These are phyloP conservation scores for Cantharis flavilabris DNA, from an alignment of 2,888 invertebrate genomes.

Conservation along the genomic window DNA sequence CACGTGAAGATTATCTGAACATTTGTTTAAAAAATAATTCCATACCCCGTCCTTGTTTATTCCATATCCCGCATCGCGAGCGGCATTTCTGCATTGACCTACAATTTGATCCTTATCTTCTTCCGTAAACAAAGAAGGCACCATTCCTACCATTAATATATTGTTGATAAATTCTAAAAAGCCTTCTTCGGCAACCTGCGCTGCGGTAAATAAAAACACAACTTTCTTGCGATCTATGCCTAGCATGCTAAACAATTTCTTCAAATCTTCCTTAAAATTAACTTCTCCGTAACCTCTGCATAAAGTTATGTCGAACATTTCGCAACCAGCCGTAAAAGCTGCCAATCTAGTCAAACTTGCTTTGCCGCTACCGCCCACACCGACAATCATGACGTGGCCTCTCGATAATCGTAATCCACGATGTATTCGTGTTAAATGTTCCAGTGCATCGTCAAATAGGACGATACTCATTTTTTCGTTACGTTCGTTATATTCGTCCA, in stretches of 20 bases:
- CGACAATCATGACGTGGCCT: conserved; percentile 84
- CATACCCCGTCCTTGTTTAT: conserved; percentile 83
- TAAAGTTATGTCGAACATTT: conserved; percentile 80
- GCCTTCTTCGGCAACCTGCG: conserved; percentile 80
- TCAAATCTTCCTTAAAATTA: conserved; percentile 85
- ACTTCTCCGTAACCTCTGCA: conserved; percentile 85
- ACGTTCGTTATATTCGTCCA: conserved; percentile 84
- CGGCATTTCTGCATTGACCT: conserved; percentile 68
- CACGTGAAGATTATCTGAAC: conserved; percentile 86
- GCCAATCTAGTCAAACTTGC: conserved; percentile 79
- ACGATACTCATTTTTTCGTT: conserved; percentile 77
- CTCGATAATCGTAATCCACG: conserved; percentile 81
- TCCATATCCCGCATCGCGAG: conserved; percentile 72
- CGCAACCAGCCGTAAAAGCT: conserved; percentile 82
- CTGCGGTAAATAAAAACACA: conserved; percentile 83
- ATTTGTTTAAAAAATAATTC: conserved; percentile 79
- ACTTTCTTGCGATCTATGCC: conserved; percentile 80
- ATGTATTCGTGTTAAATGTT: conserved; percentile 87
- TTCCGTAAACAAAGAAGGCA: conserved; percentile 84
- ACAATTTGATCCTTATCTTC: conserved; percentile 87
- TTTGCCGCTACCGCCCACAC: conserved; percentile 90
- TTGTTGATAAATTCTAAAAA: conserved; percentile 92
- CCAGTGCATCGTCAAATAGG: conserved; percentile 88
- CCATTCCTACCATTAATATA: conserved; percentile 83
- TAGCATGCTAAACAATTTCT: conserved; percentile 73